phyloP scores from a whole-genome alignment of 2,797 vertebrate species.

The Hybognathus amarus region DNA sequence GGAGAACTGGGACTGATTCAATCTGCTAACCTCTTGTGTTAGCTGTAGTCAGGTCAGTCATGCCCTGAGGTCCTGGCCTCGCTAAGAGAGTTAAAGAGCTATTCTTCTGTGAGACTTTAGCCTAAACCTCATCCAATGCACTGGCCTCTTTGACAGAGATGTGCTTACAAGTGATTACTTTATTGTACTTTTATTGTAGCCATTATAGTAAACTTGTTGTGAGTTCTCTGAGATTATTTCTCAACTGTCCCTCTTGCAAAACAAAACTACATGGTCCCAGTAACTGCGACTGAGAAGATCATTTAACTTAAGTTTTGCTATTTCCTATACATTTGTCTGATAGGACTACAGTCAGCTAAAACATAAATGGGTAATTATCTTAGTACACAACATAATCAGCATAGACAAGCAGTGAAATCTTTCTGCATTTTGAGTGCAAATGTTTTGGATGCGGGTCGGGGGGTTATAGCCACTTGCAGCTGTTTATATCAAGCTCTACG shows the following conservation, averaged over 20 bases:
- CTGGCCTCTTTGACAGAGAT: slow-evolving; percentile 11
- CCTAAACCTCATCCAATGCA: slow-evolving; percentile 34
- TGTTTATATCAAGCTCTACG: slow-evolving; percentile 38
- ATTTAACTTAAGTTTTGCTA: neutral
- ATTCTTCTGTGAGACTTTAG: slow-evolving; percentile 19
- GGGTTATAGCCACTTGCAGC: slow-evolving; percentile 24
- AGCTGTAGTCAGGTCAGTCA: slow-evolving; percentile 23
- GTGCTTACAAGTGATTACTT: slow-evolving; percentile 40
- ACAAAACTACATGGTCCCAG: neutral
- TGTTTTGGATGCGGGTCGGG: neutral
- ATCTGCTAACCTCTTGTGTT: slow-evolving; percentile 38
- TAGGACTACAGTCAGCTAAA: neutral
- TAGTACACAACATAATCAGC: neutral
- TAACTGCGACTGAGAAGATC: neutral
- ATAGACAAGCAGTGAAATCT: slow-evolving; percentile 8
- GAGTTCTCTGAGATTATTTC: slow-evolving; percentile 14
- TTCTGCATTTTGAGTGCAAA: neutral
- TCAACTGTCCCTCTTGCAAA: neutral
- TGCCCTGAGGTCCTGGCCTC: slow-evolving; percentile 41
- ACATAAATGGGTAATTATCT: slow-evolving; percentile 19
- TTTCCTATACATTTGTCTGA: neutral
- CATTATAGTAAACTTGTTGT: slow-evolving; percentile 44
- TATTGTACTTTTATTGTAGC: slow-evolving; percentile 49
- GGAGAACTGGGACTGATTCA: slow-evolving; percentile 37
- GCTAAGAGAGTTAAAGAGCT: slow-evolving; percentile 16